Evolutionary conservation across 2,113 vertebrate genomes (phyloP), one percentile per base, ranked within the genome.

Genomic region (Channa maculata): DNA sequence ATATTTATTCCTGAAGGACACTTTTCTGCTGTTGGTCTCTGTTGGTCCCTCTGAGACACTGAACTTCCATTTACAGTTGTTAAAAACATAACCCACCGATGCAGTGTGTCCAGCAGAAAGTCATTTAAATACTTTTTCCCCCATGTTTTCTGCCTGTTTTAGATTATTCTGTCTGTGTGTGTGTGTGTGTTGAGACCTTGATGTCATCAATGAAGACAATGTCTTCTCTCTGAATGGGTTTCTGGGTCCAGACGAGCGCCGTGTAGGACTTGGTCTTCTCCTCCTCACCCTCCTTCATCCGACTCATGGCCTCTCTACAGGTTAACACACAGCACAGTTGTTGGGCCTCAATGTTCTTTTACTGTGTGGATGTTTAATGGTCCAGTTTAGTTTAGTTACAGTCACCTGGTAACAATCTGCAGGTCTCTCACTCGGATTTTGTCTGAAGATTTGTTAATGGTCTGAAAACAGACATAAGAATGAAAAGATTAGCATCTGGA

Each of bases 231-330:
- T 88, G 79, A 49, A 99, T 96, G 6, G 90, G 78, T 82, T 92
- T 96, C 80, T 95, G 94, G 36, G 94, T 98, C 98, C 98, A 98
- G 91, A 99, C 93, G 43, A 99, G 95, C 50, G 98, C 98, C 59
- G 94, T 96, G 71, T 99, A 99, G 1, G 96, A 95, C 92, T 99
- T 99, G 3, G 98, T 99, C 91, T 99, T 99, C 75, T 95, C 97
- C 90, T 98, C 97, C 85, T 99, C 98, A 2, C 98, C 98, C 89
- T 97, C 96, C 86, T 99, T 99, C 97, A 99, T 98, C 6, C 93
- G 96, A 65, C 94, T 93, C 91, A 97, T 95, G 68, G 97, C 97
- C 61, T 99, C 97, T 90, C 97, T 99, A 87, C 6, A 65, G 9
- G 44, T 6, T 84, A 88, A 79, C 86, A 13, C 3, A 8, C 48